Evolutionary conservation across 2,888 invertebrate species (phyloP).

Genomic region (Diaperis boleti): DNA sequence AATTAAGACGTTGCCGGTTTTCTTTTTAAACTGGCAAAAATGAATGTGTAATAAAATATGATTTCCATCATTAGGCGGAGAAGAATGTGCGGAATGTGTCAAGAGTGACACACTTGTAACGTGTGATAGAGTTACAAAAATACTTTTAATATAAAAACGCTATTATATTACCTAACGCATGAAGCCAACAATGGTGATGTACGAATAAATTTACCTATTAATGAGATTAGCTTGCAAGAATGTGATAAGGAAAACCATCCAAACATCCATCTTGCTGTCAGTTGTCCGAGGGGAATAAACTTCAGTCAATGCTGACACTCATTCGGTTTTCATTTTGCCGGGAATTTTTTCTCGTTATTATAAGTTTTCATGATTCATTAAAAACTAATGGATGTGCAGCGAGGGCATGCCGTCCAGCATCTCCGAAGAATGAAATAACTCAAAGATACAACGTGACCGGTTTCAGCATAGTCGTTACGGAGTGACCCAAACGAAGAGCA

Average conservation of each 20-base stretch:
- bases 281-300: neutral
- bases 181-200: too few species aligned
- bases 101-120: neutral
- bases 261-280: neutral
- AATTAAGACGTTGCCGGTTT: slow-evolving; percentile 2
- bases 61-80: neutral
- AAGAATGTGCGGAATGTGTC: neutral
- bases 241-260: too few species aligned
- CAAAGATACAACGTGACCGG: slow-evolving; percentile 40
- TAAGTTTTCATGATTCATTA: neutral
- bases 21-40: slow-evolving; percentile 1
- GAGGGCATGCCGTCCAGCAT: too few species aligned
- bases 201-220: neutral
- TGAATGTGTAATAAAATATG: slow-evolving; percentile 1
- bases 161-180: too few species aligned
- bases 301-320: neutral
- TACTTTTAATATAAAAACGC: too few species aligned
- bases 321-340: neutral
- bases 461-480: slow-evolving; percentile 20
- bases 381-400: neutral
- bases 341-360: neutral
- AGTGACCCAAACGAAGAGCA: slow-evolving; percentile 33
- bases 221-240: neutral
- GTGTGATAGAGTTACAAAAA: neutral
- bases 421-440: slow-evolving; percentile 32